Evolutionary conservation across 2,113 vertebrate genomes (phyloP), one percentile per base, ranked within the genome.

Genomic region (Erythrocercus mccallii): DNA sequence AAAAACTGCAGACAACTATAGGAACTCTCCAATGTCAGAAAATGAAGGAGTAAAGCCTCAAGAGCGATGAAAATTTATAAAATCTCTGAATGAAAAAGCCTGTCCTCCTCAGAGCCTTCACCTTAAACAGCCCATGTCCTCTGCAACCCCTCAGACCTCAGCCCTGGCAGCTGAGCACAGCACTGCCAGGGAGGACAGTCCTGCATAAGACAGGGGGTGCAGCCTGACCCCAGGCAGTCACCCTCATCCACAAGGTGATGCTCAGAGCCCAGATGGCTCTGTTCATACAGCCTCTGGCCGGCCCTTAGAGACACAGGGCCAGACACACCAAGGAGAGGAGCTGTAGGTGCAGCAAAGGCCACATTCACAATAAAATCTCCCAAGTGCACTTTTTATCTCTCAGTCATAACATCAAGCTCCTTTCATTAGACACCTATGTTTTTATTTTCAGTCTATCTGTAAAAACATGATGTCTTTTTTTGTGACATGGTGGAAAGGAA

Each of bases 401-500:
- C n/a, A 31, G 53, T 53, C 62, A 18, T 71, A 92, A 71, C 33
- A 85, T 35, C n/a, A 50, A 51, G 9, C 11, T 61, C 45, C 45
- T 66, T 90, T 88, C 42, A 81, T 61, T 54, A 68, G 69, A 66
- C 44, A 54, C 33, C 44, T 65, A 79, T 44, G 37, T 81, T 76
- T 83, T 89, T 93, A 86, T 80, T 84, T 72, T 35, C 88, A 79
- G 57, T 48, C 47, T 83, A 62, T 70, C 64, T 77, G 56, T 81
- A 68, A 90, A 92, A 92, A 57, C 56, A 57, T 48, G 68, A 88
- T 74, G 60, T 44, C 51, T 77, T 86, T 77, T 78, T 89, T 78
- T 83, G 64, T 66, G 79, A 83, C 47, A 54, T 2, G 3, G 44
- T 80, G 28, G 77, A 85, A 90, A 84, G 0, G 51, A 94, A 95